A percentile compares a stretch with the other conserved stretches of the same genome.
These are phyloP conservation scores for Corythornis madagascariensis DNA, from an alignment of 2,113 vertebrate genomes.

Conservation along the genomic window DNA sequence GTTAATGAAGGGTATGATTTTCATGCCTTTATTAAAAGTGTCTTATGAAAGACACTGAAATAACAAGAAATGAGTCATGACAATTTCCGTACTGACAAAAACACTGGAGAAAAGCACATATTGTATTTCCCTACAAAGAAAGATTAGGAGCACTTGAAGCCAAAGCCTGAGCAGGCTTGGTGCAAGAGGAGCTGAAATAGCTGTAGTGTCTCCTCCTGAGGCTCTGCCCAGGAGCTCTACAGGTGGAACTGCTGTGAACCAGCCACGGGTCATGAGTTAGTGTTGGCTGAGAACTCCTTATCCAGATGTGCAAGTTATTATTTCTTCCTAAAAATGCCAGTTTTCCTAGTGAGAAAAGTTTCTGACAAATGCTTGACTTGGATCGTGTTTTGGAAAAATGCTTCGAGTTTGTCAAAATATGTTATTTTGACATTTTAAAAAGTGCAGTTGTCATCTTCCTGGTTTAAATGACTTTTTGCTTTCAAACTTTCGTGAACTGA, in stretches of 20 bases:
- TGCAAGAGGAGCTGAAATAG: neutral
- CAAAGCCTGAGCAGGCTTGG: neutral
- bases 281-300: neutral
- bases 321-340: constrained; percentile 10
- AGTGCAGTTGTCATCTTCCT: neutral
- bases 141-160: neutral
- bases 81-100: neutral
- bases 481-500: neutral
- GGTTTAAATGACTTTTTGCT: neutral
- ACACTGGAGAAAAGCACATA: neutral
- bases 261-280: neutral
- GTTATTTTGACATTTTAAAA: constrained; percentile 3
- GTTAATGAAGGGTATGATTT: neutral
- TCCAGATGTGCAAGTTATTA: neutral
- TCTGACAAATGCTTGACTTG: neutral
- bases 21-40: neutral
- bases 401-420: neutral
- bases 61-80: neutral
- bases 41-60: neutral
- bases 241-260: neutral
- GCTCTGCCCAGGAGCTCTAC: neutral
- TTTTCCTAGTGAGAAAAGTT: neutral
- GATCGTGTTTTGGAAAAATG: neutral
- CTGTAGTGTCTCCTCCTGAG: neutral
- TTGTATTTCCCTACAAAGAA: neutral